Evolutionary conservation across 1,140 invertebrate genomes (phyloP).

Genomic region (Caerostris darwini): DNA sequence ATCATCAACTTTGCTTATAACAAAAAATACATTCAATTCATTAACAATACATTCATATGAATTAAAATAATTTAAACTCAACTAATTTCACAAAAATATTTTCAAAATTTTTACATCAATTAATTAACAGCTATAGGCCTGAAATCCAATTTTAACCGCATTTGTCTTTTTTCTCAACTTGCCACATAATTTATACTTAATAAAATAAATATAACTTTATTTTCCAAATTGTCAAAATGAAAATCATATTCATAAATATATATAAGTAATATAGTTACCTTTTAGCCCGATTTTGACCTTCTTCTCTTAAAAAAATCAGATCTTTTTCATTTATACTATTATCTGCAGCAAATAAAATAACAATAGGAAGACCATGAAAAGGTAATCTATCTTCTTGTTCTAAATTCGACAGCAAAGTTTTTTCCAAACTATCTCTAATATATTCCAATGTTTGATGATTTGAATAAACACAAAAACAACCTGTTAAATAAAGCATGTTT

Average conservation of each 20-base stretch:
- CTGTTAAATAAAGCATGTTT: conserved; percentile 77
- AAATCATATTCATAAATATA: neutral
- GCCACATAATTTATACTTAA: too few relatives aligned
- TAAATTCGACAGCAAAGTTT: conserved; percentile 93
- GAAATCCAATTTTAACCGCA: too few relatives aligned
- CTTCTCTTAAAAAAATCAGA: conserved; percentile 90
- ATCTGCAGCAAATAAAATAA: conserved; percentile 94
- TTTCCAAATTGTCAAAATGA: neutral
- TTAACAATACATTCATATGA: too few relatives aligned
- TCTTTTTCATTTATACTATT: conserved; percentile 91
- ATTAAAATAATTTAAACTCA: too few relatives aligned
- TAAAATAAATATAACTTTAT: too few relatives aligned
- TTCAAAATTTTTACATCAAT: too few relatives aligned
- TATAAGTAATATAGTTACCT: conserved; percentile 84
- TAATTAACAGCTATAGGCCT: too few relatives aligned
- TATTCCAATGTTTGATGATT: conserved; percentile 95
- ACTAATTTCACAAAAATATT: too few relatives aligned
- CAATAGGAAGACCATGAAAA: conserved; percentile 93
- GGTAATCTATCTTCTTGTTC: conserved; percentile 92
- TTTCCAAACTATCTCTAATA: conserved; percentile 93
- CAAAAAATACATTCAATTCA: too few relatives aligned
- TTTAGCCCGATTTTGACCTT: conserved; percentile 94
- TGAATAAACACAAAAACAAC: conserved; percentile 89
- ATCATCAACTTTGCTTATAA: too few relatives aligned
- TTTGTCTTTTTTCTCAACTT: too few relatives aligned